phyloP scores from a whole-genome alignment of 1,140 invertebrate genomes.

The Bradynema listronoti region DNA sequence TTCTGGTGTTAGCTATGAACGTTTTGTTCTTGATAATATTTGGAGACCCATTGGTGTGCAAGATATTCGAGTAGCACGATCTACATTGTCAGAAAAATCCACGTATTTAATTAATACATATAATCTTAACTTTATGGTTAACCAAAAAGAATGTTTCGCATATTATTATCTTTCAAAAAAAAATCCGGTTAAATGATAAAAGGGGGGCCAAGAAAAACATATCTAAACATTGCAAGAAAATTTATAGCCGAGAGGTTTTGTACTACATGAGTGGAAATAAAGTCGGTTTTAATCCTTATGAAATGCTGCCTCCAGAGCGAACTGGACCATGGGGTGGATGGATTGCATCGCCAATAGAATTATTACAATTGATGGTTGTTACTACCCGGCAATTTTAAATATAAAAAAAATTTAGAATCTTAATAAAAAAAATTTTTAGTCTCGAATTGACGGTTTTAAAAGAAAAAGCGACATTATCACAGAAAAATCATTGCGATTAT shows the following conservation, averaged over 20 bases:
- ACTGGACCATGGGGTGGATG: slow-evolving; percentile 57
- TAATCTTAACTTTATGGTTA: not conserved
- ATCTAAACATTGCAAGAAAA: too few species aligned
- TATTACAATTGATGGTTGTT: slow-evolving; percentile 49
- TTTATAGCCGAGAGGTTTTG: slow-evolving; percentile 50
- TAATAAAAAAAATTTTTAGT: not conserved
- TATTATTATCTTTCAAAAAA: too few species aligned
- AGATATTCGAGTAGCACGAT: slow-evolving; percentile 51
- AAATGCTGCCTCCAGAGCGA: slow-evolving; percentile 49
- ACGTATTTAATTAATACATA: slow-evolving; percentile 28
- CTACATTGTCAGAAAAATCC: slow-evolving; percentile 49
- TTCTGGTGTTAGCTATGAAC: slow-evolving; percentile 48
- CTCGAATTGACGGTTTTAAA: not conserved
- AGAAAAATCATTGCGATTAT: slow-evolving; percentile 40
- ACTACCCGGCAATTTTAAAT: not conserved
- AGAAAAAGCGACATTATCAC: slow-evolving; percentile 17
- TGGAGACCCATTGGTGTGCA: slow-evolving; percentile 48
- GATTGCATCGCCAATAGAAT: slow-evolving; percentile 56
- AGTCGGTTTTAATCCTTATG: slow-evolving; percentile 54
- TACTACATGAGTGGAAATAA: slow-evolving; percentile 54
- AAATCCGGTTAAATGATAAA: too few species aligned
- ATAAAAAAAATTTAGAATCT: not conserved
- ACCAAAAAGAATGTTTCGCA: not conserved
- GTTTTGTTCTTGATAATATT: slow-evolving; percentile 52
- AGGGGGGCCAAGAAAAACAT: too few species aligned